phyloP scores from a whole-genome alignment of 2,113 vertebrate genomes.

The Dicaeum eximium region DNA sequence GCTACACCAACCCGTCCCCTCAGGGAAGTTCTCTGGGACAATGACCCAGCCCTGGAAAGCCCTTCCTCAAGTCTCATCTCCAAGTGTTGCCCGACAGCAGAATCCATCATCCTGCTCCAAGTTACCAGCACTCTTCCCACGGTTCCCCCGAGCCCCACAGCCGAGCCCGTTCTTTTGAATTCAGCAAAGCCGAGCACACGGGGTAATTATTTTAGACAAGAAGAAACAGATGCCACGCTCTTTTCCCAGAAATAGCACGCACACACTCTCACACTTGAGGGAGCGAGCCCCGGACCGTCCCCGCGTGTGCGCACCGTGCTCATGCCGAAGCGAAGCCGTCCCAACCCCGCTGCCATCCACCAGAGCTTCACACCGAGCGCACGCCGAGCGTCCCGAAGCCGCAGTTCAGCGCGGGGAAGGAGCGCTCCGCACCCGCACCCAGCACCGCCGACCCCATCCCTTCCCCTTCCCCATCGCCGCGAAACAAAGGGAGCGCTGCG shows the following conservation, averaged over 20 bases:
- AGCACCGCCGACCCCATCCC: background rate
- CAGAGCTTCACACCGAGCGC: background rate
- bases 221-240: slow-evolving; percentile 35
- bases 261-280: background rate
- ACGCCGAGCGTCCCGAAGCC: background rate
- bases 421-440: background rate
- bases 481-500: background rate
- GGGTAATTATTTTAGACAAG: background rate
- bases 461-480: background rate
- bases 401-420: background rate
- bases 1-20: background rate
- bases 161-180: background rate
- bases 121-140: background rate
- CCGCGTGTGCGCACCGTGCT: background rate
- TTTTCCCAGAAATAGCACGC: background rate
- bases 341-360: background rate
- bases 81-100: background rate
- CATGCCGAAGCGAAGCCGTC: accelerated
- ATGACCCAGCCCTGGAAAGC: background rate
- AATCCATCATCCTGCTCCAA: background rate
- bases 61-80: background rate
- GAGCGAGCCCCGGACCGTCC: background rate
- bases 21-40: background rate
- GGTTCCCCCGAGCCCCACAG: background rate
- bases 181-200: background rate